Evolutionary conservation across 2,113 vertebrate genomes (phyloP), one percentile per base, ranked within the genome.

Genomic region (Lipotes vexillifer): DNA sequence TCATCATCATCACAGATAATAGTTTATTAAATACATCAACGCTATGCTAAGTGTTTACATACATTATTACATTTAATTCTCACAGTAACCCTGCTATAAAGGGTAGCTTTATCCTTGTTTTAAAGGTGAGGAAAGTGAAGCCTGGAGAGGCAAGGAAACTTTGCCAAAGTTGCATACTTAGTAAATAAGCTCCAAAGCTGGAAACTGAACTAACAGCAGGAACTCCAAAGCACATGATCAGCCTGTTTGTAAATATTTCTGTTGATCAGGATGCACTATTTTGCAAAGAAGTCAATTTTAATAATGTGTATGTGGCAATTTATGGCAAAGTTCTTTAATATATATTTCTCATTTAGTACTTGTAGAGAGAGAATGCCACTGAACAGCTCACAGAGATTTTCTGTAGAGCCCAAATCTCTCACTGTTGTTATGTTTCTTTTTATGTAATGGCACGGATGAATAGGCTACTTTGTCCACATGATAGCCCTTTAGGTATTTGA

Each of bases 141-240:
- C 38, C 55, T 83, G 10, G 13, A 83, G 87, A 82, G 33, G 3
- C 23, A 69, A 57, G 78, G 25, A 92, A 83, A 83, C 17, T 59
- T 94, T 86, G n/a, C 80, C 92, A n/a, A 97, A 69, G 61, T 96
- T 93, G 25, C 41, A 15, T 69, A 68, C 8, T 78, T 84, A 75
- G n/a, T 81, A 18, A 52, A 52, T 72, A 85, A 86, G 25, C 65
- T 36, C 5, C 36, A 86, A 80, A 78, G 13, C 23, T 77, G 33
- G 31, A 27, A 90, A 13, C 25, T 66, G 25, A 92, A 33, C 4
- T 81, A 68, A 65, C 72, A 90, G 23, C 20, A 36, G 20, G 36
- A 52, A 63, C 36, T 84, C 10, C 44, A 66, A 88, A 95, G 31
- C 49, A 17, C 4, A 1, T 80, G n/a, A n/a, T 71, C 10, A 80